Percentiles rank a stretch among this genome's conserved stretches.
Conservation (phyloP, 2,113 vertebrate genomes). For the Albula goreensis region DNA sequence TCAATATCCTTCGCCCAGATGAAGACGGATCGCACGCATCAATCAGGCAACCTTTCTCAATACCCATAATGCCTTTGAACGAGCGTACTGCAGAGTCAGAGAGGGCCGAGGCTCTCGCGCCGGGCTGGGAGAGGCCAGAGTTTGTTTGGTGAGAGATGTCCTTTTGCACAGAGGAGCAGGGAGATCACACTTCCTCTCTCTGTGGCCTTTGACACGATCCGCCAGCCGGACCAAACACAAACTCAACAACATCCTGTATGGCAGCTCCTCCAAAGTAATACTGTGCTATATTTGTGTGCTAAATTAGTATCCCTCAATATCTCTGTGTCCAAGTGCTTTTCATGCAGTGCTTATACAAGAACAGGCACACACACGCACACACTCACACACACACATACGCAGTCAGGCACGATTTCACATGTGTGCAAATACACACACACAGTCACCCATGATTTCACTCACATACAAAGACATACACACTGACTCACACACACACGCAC, state of each 20-base stretch:
- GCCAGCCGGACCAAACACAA: neutral
- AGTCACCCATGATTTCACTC: neutral
- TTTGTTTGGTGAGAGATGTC: neutral
- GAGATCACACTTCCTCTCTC: slow-evolving; percentile 11
- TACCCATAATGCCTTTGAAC: neutral
- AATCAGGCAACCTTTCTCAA: neutral
- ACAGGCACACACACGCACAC: neutral
- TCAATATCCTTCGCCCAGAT: neutral
- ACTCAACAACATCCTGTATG: slow-evolving; percentile 33
- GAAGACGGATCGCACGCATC: neutral
- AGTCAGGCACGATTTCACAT: neutral
- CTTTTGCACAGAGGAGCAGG: neutral
- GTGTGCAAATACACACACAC: neutral
- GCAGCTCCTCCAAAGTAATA: neutral
- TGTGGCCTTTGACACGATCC: neutral
- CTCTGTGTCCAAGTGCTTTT: neutral
- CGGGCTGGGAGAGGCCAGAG: neutral
- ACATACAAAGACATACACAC: slow-evolving; percentile 20
- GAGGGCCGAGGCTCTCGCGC: neutral
- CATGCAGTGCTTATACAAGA: neutral
- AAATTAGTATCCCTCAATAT: neutral
- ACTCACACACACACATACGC: slow-evolving; percentile 23
- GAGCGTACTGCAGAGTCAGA: neutral
- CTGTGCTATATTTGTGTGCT: neutral
- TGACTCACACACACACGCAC: neutral